Percentiles rank a stretch among this genome's conserved stretches.
These are phyloP conservation scores for Nebria salina DNA, from an alignment of 2,888 invertebrate species.

Conservation along the genomic window DNA sequence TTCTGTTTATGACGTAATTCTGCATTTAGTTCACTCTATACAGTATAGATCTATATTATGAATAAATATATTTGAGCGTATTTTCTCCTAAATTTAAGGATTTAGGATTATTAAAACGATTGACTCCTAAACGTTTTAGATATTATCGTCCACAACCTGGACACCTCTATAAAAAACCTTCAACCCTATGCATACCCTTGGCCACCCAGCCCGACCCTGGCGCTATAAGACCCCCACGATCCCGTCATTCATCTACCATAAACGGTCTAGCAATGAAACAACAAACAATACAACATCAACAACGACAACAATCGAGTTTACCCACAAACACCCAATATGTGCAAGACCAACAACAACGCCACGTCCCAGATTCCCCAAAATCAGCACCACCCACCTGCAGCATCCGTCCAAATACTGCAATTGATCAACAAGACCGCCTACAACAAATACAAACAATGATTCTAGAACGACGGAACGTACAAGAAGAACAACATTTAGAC, in stretches of 20 bases:
- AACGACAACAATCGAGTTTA: conserved; percentile 35
- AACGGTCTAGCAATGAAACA: background rate
- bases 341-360: conserved; percentile 48
- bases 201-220: conserved; percentile 57
- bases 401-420: background rate
- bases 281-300: conserved; percentile 30
- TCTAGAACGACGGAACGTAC: conserved; percentile 5
- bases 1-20: background rate
- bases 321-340: conserved; percentile 49
- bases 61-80: too few relatives aligned
- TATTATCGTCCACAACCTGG: conserved; percentile 51
- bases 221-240: conserved; percentile 49
- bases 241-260: conserved; percentile 25
- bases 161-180: conserved; percentile 56
- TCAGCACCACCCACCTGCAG: conserved; percentile 20
- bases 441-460: conserved; percentile 17
- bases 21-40: background rate
- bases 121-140: conserved; percentile 47
- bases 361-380: conserved; percentile 46
- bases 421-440: conserved; percentile 8
- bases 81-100: too few relatives aligned
- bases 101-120: background rate
- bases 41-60: background rate
- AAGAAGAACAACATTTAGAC: background rate
- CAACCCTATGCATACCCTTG: conserved; percentile 57